Evolutionary conservation across 2,113 vertebrate genomes (phyloP), one percentile per base, ranked within the genome.

Genomic region (Pimephales promelas): DNA sequence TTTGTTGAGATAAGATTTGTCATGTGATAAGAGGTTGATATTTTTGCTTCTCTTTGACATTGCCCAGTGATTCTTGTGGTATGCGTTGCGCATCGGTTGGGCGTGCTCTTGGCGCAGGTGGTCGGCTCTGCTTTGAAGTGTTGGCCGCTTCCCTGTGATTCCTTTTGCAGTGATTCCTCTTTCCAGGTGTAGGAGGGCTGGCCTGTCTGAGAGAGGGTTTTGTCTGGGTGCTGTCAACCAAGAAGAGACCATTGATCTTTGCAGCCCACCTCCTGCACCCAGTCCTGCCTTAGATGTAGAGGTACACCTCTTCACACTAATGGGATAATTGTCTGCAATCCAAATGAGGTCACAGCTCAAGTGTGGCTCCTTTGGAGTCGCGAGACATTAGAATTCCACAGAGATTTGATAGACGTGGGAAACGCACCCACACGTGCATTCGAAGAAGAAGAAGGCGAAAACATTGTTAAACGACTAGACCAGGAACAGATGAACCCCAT

Each of bases 341-440:
- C 95, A 92, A 96, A 96, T 95, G 95, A 95, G 96, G 96, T 97
- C 96, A 97, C 93, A 95, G 95, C 96, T 97, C 96, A 97, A 98
- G 96, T 96, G 95, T 93, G 94, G 95, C 94, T 96, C 94, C 93
- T 94, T 92, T 92, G 92, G 91, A 74, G 91, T 90, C 89, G 91
- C 93, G 92, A 91, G 90, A 93, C 92, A 94, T 93, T 92, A 93
- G 94, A 94, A 95, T 95, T 94, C 94, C 92, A 94, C 93, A 22
- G 83, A 78, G 70, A 57, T 54, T 76, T 85, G 66, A 82, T 62
- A 83, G 83, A 89, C 52, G 22, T 82, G 70, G 81, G 61, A 82
- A 87, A 75, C 49, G 77, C 82, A 88, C 71, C 52, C 64, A 59
- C 84, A 78, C 66, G 61, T 49, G 78, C 40, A 28, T 31, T n/a